Conservation (phyloP, 2,797 vertebrate genomes). For the Cryptoprocta ferox region DNA sequence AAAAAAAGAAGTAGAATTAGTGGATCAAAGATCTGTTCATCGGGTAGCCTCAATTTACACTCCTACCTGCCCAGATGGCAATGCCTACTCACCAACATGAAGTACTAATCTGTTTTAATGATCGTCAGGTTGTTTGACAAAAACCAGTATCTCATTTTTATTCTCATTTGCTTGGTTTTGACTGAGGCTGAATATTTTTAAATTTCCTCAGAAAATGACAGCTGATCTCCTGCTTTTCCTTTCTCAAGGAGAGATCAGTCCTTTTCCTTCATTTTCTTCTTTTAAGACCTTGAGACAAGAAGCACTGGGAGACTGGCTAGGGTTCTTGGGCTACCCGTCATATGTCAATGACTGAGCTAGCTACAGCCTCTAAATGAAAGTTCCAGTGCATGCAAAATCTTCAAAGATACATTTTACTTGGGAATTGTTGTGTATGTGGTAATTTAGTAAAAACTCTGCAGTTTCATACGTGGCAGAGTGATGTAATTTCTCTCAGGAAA, state of each 20-base stretch:
- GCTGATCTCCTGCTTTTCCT: neutral
- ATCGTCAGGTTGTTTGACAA: neutral
- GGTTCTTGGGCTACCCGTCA: neutral
- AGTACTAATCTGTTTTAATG: neutral
- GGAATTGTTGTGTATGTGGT: constrained; percentile 13
- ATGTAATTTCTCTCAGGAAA: constrained; percentile 46
- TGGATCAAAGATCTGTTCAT: neutral
- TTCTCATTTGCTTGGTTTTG: constrained; percentile 18
- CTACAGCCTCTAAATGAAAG: neutral
- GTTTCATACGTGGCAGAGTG: constrained; percentile 12
- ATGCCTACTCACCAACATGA: neutral
- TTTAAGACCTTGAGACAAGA: neutral
- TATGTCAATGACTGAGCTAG: neutral
- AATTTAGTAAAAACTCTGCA: constrained; percentile 37
- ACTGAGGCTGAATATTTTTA: neutral
- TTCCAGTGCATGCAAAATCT: neutral
- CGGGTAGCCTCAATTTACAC: neutral
- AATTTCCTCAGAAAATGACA: constrained; percentile 34
- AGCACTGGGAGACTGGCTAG: neutral
- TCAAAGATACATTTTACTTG: constrained; percentile 38
- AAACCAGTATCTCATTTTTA: neutral
- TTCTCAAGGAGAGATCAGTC: neutral
- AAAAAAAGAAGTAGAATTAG: neutral
- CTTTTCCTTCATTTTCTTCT: neutral
- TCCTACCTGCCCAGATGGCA: neutral